Evolutionary conservation across 2,888 invertebrate genomes (phyloP), one percentile per base, ranked within the genome.

Genomic region (Villa cingulata): DNA sequence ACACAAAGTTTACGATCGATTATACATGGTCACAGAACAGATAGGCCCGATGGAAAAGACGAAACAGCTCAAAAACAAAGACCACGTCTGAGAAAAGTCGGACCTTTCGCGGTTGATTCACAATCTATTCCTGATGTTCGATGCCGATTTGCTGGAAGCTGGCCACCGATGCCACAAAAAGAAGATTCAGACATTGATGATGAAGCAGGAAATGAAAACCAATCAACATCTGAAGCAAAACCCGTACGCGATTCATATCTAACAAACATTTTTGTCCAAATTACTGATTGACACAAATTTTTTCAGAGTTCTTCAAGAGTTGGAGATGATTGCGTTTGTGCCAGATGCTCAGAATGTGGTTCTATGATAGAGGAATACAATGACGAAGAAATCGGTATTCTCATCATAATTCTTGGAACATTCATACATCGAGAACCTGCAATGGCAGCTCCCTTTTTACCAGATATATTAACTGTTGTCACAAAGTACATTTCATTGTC

Each of bases 361-460:
- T 81, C 83, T 2, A 75, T 83, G 4, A 79, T 82, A 52, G 92
- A 95, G 65, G 85, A 90, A 64, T 97, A 95, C 70, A 92, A 90
- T 53, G 97, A 98, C 64, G 97, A 98, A 64, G 96, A 97, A 64
- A 74, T 96, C 49, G 94, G 92, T 0, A 76, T 97, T 46, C 86
- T 94, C 59, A 87, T 98, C 57, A 88, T 96, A 42, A 86, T 86
- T 53, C 72, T 98, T 53, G 90, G 91, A 27, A 96, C 97, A 0
- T 96, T 94, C 67, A 89, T 98, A 53, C 95, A 97, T 63, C 76
- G 97, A 19, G 96, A 97, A 67, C 95, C 97, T 1, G 81, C 86
- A 2, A 74, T 89, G 55, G 96, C 97, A n/a, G 96, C 97, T 3
- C 87, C 90, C 0, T 74, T 94, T 60, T 70, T 98, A 52, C 92